These are phyloP conservation scores for Trichoplusia ni DNA, from an alignment of 1,140 invertebrate species.

Conservation along the genomic window DNA sequence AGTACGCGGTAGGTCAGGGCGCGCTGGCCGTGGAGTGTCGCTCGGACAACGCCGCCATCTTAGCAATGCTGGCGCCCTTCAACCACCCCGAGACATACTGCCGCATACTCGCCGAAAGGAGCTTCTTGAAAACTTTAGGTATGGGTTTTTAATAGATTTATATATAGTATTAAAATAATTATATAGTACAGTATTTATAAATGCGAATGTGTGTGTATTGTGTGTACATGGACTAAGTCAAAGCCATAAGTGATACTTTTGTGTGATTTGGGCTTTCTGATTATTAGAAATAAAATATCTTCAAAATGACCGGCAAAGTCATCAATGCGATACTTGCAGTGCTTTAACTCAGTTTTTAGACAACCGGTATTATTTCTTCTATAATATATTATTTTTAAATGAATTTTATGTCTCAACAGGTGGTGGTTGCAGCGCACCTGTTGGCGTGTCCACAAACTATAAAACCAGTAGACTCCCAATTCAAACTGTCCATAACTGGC, in stretches of 20 bases:
- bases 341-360: too few species aligned
- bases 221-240: too few species aligned
- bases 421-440: conserved; percentile 98
- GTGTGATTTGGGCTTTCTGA: too few species aligned
- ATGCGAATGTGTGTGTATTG: background rate
- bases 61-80: conserved; percentile 86
- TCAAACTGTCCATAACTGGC: conserved; percentile 86
- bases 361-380: too few species aligned
- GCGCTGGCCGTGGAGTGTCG: conserved; percentile 96
- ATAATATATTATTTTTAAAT: too few species aligned
- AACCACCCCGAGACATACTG: conserved; percentile 89
- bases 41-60: conserved; percentile 85
- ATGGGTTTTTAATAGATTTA: too few species aligned
- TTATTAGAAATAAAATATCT: too few species aligned
- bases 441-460: conserved; percentile 90
- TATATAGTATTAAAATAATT: too few species aligned
- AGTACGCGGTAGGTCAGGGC: conserved; percentile 98
- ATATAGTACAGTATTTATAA: too few species aligned
- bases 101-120: conserved; percentile 92
- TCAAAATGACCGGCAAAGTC: too few species aligned
- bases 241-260: too few species aligned
- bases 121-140: conserved; percentile 92
- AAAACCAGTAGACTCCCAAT: conserved; percentile 75
- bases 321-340: too few species aligned
- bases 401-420: conserved; percentile 70